Conservation (phyloP, 2,888 invertebrate species). For the Lepidochrysops patricia region DNA sequence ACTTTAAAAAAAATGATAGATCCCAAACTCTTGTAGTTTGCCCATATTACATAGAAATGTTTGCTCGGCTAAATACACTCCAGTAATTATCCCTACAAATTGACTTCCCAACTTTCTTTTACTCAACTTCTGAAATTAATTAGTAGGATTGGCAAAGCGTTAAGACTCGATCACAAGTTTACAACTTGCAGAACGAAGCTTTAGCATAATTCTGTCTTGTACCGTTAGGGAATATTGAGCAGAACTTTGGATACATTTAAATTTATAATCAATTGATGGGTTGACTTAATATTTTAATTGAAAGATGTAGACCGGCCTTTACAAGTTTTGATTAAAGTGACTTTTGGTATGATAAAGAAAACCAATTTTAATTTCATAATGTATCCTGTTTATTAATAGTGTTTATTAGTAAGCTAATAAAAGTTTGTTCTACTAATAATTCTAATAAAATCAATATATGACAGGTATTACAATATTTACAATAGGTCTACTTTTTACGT, state of each 20-base stretch:
- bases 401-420: too few relatives aligned
- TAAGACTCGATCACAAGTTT: slow-evolving; percentile 27
- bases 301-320: too few relatives aligned
- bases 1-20: too few relatives aligned
- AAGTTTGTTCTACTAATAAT: neutral
- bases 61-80: slow-evolving; percentile 1
- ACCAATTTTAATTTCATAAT: too few relatives aligned
- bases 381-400: too few relatives aligned
- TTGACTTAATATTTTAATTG: neutral
- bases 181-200: neutral
- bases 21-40: too few relatives aligned
- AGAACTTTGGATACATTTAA: neutral
- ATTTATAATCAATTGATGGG: neutral
- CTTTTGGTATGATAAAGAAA: too few relatives aligned
- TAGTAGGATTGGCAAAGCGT: slow-evolving; percentile 29
- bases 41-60: too few relatives aligned
- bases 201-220: neutral
- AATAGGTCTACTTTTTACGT: too few relatives aligned
- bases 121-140: slow-evolving; percentile 34
- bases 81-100: slow-evolving; percentile 30
- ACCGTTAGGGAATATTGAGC: neutral
- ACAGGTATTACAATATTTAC: too few relatives aligned
- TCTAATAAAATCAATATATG: neutral
- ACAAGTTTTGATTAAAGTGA: too few relatives aligned
- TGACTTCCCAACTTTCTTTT: slow-evolving; percentile 27